Base-by-base conservation (phyloP, 2,113 vertebrate species). In the Picathartes gymnocephalus region DNA sequence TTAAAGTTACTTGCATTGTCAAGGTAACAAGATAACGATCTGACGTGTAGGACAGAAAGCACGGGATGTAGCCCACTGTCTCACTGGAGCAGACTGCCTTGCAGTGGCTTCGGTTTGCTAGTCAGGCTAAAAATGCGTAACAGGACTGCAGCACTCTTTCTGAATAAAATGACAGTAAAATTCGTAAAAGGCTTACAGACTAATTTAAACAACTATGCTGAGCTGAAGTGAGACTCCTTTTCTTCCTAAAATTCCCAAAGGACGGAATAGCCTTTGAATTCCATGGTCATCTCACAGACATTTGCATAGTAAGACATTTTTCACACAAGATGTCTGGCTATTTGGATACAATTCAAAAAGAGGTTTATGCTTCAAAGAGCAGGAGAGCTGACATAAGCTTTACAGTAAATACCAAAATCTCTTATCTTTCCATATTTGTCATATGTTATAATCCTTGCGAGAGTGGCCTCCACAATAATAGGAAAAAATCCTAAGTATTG, bases 301-400 rank as follows among this genome's bases (percentile, higher is more conserved):
- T 97, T 96, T 97, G 87, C 81, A 81, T 95, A 86, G 60, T 93
- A 97, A 97, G 87, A 78, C 57, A 66, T 95, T 97, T 97, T 96
- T 96, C 48, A 87, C 47, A 86, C 15, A 86, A 96, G 85, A 87
- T 61, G 51, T 94, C 90, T 94, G 88, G 80, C 42, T 79, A 65
- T 96, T 96, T 97, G 96, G 95, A 97, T 93, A 93, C 87, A 96
- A 97, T 96, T 97, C 85, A 97, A 95, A 96, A 97, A 97, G 80
- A 97, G 53, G 97, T 81, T 98, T 98, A 98, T 23, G 96, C 90
- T 95, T 98, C 97, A 98, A 97, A 97, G 91, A 95, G 47, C 79
- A 96, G 84, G 82, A 96, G 98, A 98, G 95, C 96, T 95, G 96
- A 96, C 72, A 97, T 97, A 98, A 98, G 97, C 97, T 97, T 97